Conservation (phyloP, 2,797 vertebrate species). For the Notoglanidium macrostoma region DNA sequence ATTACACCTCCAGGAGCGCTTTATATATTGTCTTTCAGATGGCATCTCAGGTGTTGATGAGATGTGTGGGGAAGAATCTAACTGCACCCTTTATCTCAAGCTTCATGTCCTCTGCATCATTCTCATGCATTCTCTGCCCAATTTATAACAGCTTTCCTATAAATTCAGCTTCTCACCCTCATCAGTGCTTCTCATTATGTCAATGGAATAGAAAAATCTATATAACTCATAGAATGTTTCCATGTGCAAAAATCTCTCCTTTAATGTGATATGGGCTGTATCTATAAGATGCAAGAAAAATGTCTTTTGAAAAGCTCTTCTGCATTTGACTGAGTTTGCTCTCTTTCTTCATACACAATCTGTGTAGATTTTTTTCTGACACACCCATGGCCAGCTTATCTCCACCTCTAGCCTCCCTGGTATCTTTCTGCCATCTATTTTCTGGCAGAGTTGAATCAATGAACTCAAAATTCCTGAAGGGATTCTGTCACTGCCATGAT, state of each 20-base stretch:
- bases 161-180: constrained; percentile 11
- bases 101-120: constrained; percentile 35
- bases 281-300: neutral
- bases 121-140: constrained; percentile 32
- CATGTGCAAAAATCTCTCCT: neutral
- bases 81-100: constrained; percentile 19
- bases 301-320: neutral
- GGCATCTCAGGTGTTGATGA: constrained; percentile 37
- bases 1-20: too few species aligned
- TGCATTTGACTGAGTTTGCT: neutral
- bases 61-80: neutral
- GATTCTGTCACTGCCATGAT: too few species aligned
- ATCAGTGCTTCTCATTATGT: neutral
- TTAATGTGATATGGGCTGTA: too few species aligned
- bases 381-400: too few species aligned
- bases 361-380: too few species aligned
- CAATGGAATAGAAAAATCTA: neutral
- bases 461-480: too few species aligned
- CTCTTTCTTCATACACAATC: too few species aligned
- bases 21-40: too few species aligned
- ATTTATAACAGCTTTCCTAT: constrained; percentile 25
- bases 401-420: too few species aligned
- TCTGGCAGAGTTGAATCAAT: too few species aligned
- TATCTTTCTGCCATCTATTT: too few species aligned
- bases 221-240: neutral